Base-by-base conservation (phyloP, 92 coral and sea anemone species). In the Zoanthus sansibaricus region DNA sequence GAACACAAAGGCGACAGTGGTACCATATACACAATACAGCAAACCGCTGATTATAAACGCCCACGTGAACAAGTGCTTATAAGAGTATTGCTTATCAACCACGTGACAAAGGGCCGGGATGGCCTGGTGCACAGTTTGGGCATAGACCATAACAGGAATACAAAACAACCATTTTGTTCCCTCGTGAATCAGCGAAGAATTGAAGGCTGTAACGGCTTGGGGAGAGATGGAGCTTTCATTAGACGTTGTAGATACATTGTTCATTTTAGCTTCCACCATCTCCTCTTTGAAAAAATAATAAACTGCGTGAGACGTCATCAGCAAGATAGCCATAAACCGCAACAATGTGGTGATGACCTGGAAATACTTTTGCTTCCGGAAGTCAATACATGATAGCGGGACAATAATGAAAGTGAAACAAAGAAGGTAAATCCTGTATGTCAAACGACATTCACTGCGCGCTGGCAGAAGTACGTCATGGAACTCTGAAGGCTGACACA, bases 31-130 rank as follows among this genome's bases (percentile, higher is more conserved):
- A 46, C 85, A 80, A 55, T 80, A 80, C 42, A 80, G 61, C 47
- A 80, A 21, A 47, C 74, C 30, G 11, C 74, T 64, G 44, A 31
- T 37, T 32, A 80, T 59, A 18, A 80, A 80, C 59, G 47, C 85
- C 75, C 85, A 80, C 46, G 85, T 80, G 75, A 80, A 80, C 75
- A 80, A 20, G 3, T 80, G 75, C 45, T 80, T 80, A 58, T 80
- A 80, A n/a, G 85, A 80, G 75, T 80, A 47, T 74, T 80, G 75
- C 85, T 47, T 66, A 45, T 80, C 66, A 33, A 80, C 85, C 85
- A 80, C 85, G 75, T 80, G 85, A 80, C 85, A 80, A 44, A 80
- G 31, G 45, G 75, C 85, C 25, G 85, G 85, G 75, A 80, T 80
- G 59, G 85, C 85, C 59, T 80, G 75, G 85, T 80, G 85, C 1